Percentiles rank a stretch among this genome's conserved stretches.
Evolutionary conservation across 2,888 invertebrate species (phyloP).

Genomic region (Melangyna quadrimaculata): DNA sequence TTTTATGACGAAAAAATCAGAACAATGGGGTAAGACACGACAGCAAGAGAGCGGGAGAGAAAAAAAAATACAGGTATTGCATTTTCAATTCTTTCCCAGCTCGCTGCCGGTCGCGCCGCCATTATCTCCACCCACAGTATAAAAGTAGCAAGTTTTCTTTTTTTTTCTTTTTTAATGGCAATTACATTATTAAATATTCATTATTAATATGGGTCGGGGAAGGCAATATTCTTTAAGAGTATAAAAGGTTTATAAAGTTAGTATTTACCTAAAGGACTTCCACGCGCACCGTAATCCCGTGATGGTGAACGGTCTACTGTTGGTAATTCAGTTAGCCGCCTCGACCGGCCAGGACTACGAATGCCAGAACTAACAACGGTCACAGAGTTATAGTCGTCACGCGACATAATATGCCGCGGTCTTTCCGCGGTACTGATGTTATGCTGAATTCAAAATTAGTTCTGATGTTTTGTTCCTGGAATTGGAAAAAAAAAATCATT

Average conservation of each 20-base stretch:
- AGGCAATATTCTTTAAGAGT: slow-evolving; percentile 41
- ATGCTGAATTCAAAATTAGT: slow-evolving; percentile 59
- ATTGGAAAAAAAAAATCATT: not conserved
- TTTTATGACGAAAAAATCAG: slow-evolving; percentile 43
- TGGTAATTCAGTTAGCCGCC: slow-evolving; percentile 88
- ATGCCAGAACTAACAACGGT: slow-evolving; percentile 86
- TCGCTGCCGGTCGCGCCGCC: too few species aligned
- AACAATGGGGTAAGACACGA: slow-evolving; percentile 11
- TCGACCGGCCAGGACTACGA: slow-evolving; percentile 83
- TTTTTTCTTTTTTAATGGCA: slow-evolving; percentile 52
- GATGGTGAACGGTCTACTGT: slow-evolving; percentile 95
- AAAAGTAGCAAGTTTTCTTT: slow-evolving; percentile 49
- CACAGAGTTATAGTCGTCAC: slow-evolving; percentile 82
- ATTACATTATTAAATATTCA: slow-evolving; percentile 67
- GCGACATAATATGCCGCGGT: slow-evolving; percentile 82
- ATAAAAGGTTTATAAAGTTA: slow-evolving; percentile 36
- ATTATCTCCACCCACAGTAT: not conserved
- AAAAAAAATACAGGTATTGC: not conserved
- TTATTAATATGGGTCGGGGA: slow-evolving; percentile 41
- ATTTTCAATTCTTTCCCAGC: not conserved
- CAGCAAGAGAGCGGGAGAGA: not conserved
- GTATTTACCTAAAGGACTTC: slow-evolving; percentile 83
- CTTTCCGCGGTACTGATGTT: slow-evolving; percentile 78
- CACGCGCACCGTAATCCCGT: slow-evolving; percentile 87
- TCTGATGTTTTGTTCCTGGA: slow-evolving; percentile 43